Base-by-base conservation (phyloP, 2,888 invertebrate genomes). In the Dioctria rufipes region DNA sequence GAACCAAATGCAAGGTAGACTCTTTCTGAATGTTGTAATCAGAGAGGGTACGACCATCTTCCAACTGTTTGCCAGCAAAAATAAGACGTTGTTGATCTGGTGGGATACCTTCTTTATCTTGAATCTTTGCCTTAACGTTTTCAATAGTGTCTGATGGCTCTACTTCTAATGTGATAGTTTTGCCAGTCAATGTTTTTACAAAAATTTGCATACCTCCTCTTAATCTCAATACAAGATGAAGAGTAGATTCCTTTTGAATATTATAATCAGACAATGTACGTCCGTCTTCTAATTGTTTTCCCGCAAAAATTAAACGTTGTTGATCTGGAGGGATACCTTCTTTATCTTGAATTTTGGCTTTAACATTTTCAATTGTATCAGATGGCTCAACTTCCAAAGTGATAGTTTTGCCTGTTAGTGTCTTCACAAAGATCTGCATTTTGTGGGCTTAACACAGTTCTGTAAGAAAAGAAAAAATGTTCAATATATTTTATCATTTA, bases 391-490 rank as follows among this genome's bases (percentile, higher is more conserved):
- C 25, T 25, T 25, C 25, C 25, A 25, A 25, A 84, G 86, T 86
- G 25, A 86, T 86, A 61, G 86, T 86, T 11, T 86, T 86, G 1
- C 86, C 86, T 0, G 86, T 86, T 60, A 86, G 61, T 0, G 86
- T 86, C 71, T 86, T 86, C 0, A 86, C 86, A 42, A 86, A 86
- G 75, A 86, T 86, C 42, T 86, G 86, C 86, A 98, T 97, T 67
- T 46, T 46, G 46, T 46, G 46, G 46, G 46, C 2, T 46, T 46
- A 46, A 46, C 25, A 67, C 25, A 49, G 13, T 67, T 67, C 67
- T 67, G 67, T 42, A 65, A 25, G 25, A 43, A 46, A 67, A 67
- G 6, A 46, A 67, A 67, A 46, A n/a, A 3, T 25, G 25, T 25
- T 25, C 25, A 25, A 25, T 25, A 25, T 25, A 1, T 0, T 25